Evolutionary conservation across 1,140 invertebrate genomes (phyloP), one percentile per base, ranked within the genome.

Genomic region (Drosophila lacteicornis): DNA sequence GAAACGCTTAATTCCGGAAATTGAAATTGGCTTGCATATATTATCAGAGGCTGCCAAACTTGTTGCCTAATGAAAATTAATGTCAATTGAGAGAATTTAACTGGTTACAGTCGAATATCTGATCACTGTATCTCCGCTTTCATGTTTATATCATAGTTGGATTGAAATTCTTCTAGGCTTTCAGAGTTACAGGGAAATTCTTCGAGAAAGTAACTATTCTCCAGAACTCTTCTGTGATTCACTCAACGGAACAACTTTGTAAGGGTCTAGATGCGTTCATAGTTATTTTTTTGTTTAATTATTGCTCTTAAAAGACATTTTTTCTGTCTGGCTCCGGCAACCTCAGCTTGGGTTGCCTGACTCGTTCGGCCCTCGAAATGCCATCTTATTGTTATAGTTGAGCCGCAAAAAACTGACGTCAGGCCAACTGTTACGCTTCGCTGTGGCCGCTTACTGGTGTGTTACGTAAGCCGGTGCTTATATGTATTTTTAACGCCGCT

Each of bases 401-500:
- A 74, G 51, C 40, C 36, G 30, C 53, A 25, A 70, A 62, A 55
- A 62, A 55, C 68, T 88, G 84, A 88, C 84, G 84, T 90, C 84
- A 88, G 79, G 30, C 61, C 78, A 81, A 75, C 74, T 73, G 85
- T 90, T 90, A 90, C 84, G 84, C 85, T 88, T 73, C 65, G 84
- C 36, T 43, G 46, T 59, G 11, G 46, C 30, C 40, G 53, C n/a
- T 45, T 36, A 12, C 51, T 53, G 19, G 17, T 53, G 9, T 33
- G 45, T 77, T 77, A 77, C 75, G 75, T 78, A 78, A 78, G 56
- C 65, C 46, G 63, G n/a, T 57, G 33, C 42, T 77, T 77, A 68
- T 43, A 56, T 63, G 53, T 63, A 58, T 42, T 69, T 66, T 76
- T 40, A 13, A 22, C 36, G 27, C 25, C 33, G 9, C 45, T 38